A percentile compares a stretch with the other conserved stretches of the same genome.
Evolutionary conservation across 2,888 invertebrate genomes (phyloP).

Genomic region (Sylvicola cinctus): DNA sequence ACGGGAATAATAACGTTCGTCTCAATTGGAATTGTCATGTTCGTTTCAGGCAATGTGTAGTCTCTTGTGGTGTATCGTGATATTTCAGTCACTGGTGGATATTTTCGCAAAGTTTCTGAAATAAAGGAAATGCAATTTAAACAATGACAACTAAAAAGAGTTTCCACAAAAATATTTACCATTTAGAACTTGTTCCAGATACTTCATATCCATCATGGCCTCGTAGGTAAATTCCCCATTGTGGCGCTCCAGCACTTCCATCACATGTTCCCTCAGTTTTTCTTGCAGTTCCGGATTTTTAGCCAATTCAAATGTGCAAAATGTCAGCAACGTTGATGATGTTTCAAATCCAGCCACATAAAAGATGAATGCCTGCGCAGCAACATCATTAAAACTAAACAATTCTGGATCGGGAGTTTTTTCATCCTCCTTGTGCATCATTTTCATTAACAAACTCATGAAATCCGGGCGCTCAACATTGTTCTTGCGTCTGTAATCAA

Average conservation of each 20-base stretch:
- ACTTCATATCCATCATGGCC: conserved; percentile 19
- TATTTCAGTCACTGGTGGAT: conserved; percentile 17
- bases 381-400: conserved; percentile 19
- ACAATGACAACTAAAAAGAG: not conserved
- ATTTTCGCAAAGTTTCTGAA: conserved; percentile 20
- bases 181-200: conserved; percentile 21
- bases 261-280: conserved; percentile 20
- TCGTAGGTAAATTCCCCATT: conserved; percentile 21
- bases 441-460: conserved; percentile 8
- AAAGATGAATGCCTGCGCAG: conserved; percentile 28
- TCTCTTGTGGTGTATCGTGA: conserved; percentile 14
- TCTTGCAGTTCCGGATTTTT: conserved; percentile 23
- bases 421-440: conserved; percentile 6
- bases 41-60: not conserved
- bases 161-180: conserved; percentile 12
- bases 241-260: conserved; percentile 14
- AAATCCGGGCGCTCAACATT: conserved; percentile 9
- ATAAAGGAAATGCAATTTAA: conserved; percentile 3
- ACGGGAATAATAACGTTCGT: conserved; percentile 12
- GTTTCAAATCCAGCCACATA: conserved; percentile 29
- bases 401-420: not conserved
- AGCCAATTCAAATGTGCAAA: conserved; percentile 24
- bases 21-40: not conserved
- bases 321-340: conserved; percentile 21
- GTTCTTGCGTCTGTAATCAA: conserved; percentile 7